Percentiles rank a stretch among this genome's conserved stretches.
Conservation (phyloP, 2,113 vertebrate genomes). For the Microcebus jonahi region DNA sequence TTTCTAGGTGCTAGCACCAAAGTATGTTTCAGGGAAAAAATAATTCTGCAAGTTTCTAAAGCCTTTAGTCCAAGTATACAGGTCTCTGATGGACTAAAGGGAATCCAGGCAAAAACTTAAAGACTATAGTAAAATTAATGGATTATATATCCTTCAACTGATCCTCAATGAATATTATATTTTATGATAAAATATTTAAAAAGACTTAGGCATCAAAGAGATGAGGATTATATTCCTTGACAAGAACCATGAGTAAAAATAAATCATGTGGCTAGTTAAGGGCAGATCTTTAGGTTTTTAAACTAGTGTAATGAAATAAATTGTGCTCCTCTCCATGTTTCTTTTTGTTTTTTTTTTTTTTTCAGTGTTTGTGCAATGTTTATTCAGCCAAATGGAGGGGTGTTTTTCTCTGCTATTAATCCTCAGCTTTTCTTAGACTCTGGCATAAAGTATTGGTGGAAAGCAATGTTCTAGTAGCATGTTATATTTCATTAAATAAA, state of each 20-base stretch:
- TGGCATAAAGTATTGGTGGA: slow-evolving; percentile 48
- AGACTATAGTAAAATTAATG: slow-evolving; percentile 42
- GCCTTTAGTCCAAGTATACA: background rate
- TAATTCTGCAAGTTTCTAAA: background rate
- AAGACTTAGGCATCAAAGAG: background rate
- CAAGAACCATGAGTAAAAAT: slow-evolving; percentile 20
- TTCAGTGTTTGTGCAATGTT: slow-evolving; percentile 64
- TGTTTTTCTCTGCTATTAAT: slow-evolving; percentile 74
- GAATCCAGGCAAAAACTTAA: slow-evolving; percentile 19
- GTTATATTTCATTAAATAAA: slow-evolving; percentile 77
- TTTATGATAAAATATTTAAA: slow-evolving; percentile 31
- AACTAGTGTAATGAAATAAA: background rate
- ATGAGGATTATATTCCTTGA: slow-evolving; percentile 21
- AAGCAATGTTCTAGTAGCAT: slow-evolving; percentile 58
- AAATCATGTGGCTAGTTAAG: background rate
- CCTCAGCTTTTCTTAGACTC: slow-evolving; percentile 62
- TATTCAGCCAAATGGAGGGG: slow-evolving; percentile 66
- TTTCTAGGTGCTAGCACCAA: slow-evolving; percentile 19
- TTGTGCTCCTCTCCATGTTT: background rate
- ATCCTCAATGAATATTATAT: slow-evolving; percentile 22
- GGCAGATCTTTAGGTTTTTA: slow-evolving; percentile 16
- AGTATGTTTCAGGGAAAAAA: background rate
- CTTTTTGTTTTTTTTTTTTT: too few species aligned
- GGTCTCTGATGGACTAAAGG: background rate
- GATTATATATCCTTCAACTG: background rate